Conservation (phyloP, 2,888 invertebrate species). For the Dolichomitus sp. region DNA sequence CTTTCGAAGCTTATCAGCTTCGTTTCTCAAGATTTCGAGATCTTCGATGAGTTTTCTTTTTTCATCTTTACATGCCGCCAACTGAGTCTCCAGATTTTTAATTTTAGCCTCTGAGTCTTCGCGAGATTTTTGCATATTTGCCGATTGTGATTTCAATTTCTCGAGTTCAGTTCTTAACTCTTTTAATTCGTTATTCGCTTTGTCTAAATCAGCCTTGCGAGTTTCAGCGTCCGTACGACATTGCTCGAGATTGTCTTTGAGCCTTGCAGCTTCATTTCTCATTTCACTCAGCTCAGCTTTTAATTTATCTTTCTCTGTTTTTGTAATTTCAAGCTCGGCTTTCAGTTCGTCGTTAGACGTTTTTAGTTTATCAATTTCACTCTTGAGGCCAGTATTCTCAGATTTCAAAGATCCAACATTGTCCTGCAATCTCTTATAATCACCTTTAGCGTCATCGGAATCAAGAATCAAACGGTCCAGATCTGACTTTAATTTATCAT, state of each 20-base stretch:
- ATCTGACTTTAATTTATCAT: slow-evolving; percentile 68
- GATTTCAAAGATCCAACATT: slow-evolving; percentile 49
- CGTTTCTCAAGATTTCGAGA: slow-evolving; percentile 56
- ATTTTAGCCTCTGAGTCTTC: slow-evolving; percentile 36
- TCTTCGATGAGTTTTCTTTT: slow-evolving; percentile 59
- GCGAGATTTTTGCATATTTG: slow-evolving; percentile 42
- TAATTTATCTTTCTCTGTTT: slow-evolving; percentile 41
- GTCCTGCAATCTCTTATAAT: slow-evolving; percentile 23
- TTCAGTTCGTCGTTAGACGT: slow-evolving; percentile 38
- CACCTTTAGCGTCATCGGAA: slow-evolving; percentile 8
- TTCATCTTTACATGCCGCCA: slow-evolving; percentile 56
- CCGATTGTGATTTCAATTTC: slow-evolving; percentile 55
- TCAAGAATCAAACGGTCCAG: slow-evolving; percentile 48
- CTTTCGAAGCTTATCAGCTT: slow-evolving; percentile 50
- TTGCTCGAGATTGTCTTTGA: slow-evolving; percentile 43
- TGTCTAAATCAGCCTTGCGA: slow-evolving; percentile 24
- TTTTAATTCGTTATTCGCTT: slow-evolving; percentile 45
- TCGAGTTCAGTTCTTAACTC: slow-evolving; percentile 51
- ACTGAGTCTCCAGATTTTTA: slow-evolving; percentile 47
- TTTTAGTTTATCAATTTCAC: slow-evolving; percentile 59
- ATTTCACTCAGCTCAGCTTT: slow-evolving; percentile 51
- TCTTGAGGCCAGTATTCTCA: slow-evolving; percentile 61
- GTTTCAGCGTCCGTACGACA: slow-evolving; percentile 29
- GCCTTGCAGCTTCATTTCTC: slow-evolving; percentile 41
- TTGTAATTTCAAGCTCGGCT: slow-evolving; percentile 23